Evolutionary conservation across 2,797 vertebrate species (phyloP).

Genomic region (Eulemur rubriventer): DNA sequence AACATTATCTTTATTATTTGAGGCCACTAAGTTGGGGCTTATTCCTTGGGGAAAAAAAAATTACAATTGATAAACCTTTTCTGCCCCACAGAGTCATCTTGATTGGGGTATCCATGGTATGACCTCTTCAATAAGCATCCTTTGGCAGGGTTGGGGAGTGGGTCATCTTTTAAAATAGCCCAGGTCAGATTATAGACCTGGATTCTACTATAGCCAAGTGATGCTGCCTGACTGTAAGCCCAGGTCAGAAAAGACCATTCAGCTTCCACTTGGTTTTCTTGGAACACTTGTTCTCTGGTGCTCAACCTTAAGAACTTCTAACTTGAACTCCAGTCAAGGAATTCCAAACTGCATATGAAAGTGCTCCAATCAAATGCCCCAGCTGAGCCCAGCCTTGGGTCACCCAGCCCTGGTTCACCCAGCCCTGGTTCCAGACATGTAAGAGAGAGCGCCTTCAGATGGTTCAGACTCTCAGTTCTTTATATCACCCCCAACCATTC

Average conservation of each 20-base stretch:
- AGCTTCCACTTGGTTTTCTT: neutral
- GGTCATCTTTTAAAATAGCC: neutral
- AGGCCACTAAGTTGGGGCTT: neutral
- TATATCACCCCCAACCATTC: neutral
- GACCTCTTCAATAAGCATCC: neutral
- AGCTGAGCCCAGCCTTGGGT: neutral
- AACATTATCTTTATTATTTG: neutral
- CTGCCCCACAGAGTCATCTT: neutral
- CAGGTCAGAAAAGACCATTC: neutral
- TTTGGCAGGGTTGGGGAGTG: neutral
- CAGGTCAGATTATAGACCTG: neutral
- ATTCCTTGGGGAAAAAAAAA: neutral
- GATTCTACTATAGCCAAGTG: neutral
- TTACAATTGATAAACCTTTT: neutral
- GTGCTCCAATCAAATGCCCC: neutral
- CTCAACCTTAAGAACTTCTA: neutral
- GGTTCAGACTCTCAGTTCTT: neutral
- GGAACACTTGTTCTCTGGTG: neutral
- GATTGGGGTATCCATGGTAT: neutral
- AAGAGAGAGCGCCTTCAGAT: neutral
- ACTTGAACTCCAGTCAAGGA: neutral
- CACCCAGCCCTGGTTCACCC: too few species aligned
- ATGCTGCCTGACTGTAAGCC: neutral
- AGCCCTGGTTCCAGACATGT: fast-evolving
- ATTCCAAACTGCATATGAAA: neutral